Conservation (phyloP, 2,113 vertebrate genomes). For the Fukomys damarensis region DNA sequence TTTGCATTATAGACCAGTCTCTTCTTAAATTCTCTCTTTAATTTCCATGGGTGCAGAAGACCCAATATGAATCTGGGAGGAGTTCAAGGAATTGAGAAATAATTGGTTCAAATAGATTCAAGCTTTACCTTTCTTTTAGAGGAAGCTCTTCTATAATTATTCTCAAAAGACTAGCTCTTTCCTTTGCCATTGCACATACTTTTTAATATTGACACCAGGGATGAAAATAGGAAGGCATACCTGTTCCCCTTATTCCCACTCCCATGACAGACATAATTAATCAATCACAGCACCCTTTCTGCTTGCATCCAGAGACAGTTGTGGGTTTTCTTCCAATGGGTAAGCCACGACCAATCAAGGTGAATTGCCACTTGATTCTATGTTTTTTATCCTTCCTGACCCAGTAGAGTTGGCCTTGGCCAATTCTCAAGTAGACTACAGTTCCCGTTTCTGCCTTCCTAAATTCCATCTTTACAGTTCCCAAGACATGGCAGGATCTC, state of each 20-base stretch:
- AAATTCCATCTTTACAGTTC: neutral
- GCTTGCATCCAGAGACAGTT: neutral
- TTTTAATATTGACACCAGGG: neutral
- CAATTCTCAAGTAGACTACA: neutral
- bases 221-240: neutral
- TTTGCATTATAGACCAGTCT: neutral
- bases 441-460: neutral
- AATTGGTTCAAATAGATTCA: neutral
- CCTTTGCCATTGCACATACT: neutral
- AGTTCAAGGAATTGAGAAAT: neutral
- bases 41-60: neutral
- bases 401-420: neutral
- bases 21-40: constrained; percentile 30
- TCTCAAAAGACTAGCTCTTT: neutral
- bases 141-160: neutral
- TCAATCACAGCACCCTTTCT: neutral
- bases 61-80: neutral
- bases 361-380: neutral
- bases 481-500: neutral
- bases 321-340: neutral
- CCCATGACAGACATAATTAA: neutral
- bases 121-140: neutral
- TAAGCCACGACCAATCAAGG: neutral
- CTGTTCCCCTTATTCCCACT: neutral
- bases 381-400: neutral